Evolutionary conservation across 2,113 vertebrate species (phyloP).

Genomic region (Scomber japonicus): DNA sequence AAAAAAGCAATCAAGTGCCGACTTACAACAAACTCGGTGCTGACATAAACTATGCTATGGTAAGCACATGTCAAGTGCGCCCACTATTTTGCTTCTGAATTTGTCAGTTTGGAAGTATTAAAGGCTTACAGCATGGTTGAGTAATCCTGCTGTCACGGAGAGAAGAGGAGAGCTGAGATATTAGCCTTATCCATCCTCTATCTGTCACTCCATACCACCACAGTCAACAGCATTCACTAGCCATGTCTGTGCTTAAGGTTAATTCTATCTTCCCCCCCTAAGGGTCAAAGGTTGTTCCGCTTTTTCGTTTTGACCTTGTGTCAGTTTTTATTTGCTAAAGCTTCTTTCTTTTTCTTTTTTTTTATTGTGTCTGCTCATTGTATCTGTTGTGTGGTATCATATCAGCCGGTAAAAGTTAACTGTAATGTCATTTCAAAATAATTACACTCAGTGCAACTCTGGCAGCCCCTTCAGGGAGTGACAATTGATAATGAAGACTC

Average conservation of each 20-base stretch:
- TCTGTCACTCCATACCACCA: conserved; percentile 54
- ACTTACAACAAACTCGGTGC: conserved; percentile 31
- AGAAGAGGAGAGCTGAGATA: conserved; percentile 62
- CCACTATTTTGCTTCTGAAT: conserved; percentile 52
- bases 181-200: conserved; percentile 65
- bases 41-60: conserved; percentile 38
- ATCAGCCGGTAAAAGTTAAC: conserved; percentile 19
- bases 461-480: conserved; percentile 42
- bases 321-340: conserved; percentile 28
- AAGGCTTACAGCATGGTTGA: conserved; percentile 52
- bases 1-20: conserved; percentile 49
- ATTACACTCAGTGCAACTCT: conserved; percentile 11
- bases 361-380: not conserved
- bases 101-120: conserved; percentile 61
- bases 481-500: conserved; percentile 57
- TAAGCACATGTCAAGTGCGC: conserved; percentile 15
- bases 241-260: conserved; percentile 32
- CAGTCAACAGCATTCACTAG: conserved; percentile 46
- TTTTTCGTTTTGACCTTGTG: conserved; percentile 28
- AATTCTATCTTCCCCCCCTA: conserved; percentile 18
- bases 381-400: not conserved
- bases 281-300: conserved; percentile 41
- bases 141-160: conserved; percentile 70
- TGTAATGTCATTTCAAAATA: not conserved
- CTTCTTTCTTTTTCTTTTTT: not conserved